phyloP scores from a whole-genome alignment of 30 jellyfish, hydroid and myxozoan genomes.

The Aurelia sp. region DNA sequence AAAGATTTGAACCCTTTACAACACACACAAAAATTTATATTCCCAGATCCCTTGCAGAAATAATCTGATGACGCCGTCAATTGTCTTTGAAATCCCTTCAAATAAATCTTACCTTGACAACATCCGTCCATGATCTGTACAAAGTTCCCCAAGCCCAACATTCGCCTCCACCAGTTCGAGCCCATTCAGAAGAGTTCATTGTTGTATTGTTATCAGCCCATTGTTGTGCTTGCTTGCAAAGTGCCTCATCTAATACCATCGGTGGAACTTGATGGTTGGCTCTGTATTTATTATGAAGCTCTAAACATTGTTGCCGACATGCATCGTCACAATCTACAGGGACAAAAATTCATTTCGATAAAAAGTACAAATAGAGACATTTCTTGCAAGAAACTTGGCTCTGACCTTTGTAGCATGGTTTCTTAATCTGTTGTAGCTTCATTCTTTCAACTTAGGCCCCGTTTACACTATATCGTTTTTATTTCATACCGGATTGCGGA shows the following conservation, averaged over 20 bases:
- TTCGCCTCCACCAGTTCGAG: constrained; percentile 77
- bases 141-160: constrained; percentile 98
- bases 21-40: too few relatives aligned
- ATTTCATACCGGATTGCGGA: too few relatives aligned
- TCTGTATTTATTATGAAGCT: constrained; percentile 76
- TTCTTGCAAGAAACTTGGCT: too few relatives aligned
- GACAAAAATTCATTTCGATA: not conserved
- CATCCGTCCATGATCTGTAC: constrained; percentile 85
- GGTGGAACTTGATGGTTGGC: constrained; percentile 71
- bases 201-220: constrained; percentile 85
- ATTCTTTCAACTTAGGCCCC: too few relatives aligned
- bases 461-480: too few relatives aligned
- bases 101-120: constrained; percentile 52
- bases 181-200: constrained; percentile 74
- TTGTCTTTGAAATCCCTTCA: too few relatives aligned
- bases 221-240: constrained; percentile 78
- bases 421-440: not conserved
- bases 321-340: constrained; percentile 54
- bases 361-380: not conserved
- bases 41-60: too few relatives aligned
- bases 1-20: too few relatives aligned
- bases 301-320: constrained; percentile 83
- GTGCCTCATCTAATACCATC: constrained; percentile 51
- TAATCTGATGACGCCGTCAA: too few relatives aligned
- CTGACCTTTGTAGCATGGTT: not conserved